These are phyloP conservation scores for Falco concolor DNA, from an alignment of 2,797 vertebrate species.

Conservation along the genomic window DNA sequence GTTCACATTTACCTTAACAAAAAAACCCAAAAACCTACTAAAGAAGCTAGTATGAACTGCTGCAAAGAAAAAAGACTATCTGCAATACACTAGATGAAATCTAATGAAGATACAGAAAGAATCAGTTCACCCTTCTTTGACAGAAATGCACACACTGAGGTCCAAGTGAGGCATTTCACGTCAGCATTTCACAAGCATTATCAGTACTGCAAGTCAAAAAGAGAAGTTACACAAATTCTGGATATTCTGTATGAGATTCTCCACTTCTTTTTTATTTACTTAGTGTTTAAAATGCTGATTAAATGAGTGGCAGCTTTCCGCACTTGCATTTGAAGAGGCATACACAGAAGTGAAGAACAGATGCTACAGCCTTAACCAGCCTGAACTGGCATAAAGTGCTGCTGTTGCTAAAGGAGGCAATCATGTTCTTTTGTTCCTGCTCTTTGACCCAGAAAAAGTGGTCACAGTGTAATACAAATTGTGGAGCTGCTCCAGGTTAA, in stretches of 20 bases:
- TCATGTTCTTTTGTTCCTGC: background rate
- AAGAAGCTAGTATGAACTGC: background rate
- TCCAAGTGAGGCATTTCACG: background rate
- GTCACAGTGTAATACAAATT: background rate
- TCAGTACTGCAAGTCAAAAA: background rate
- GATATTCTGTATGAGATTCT: background rate
- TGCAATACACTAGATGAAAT: background rate
- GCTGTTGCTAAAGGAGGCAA: background rate
- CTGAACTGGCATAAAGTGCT: background rate
- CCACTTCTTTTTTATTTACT: background rate
- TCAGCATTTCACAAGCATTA: background rate
- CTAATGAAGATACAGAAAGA: background rate
- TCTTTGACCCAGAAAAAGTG: background rate
- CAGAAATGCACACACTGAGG: background rate
- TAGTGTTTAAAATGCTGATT: background rate
- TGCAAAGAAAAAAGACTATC: background rate
- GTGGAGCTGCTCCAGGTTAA: slow-evolving; percentile 8
- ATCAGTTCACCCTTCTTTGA: background rate
- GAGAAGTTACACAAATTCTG: background rate
- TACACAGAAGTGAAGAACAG: background rate
- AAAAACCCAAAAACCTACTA: background rate
- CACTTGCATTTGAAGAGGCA: background rate
- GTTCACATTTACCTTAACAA: background rate
- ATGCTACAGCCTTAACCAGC: background rate
- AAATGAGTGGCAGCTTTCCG: background rate